phyloP scores from a whole-genome alignment of 2,888 invertebrate genomes.

The Conchocele bisecta region DNA sequence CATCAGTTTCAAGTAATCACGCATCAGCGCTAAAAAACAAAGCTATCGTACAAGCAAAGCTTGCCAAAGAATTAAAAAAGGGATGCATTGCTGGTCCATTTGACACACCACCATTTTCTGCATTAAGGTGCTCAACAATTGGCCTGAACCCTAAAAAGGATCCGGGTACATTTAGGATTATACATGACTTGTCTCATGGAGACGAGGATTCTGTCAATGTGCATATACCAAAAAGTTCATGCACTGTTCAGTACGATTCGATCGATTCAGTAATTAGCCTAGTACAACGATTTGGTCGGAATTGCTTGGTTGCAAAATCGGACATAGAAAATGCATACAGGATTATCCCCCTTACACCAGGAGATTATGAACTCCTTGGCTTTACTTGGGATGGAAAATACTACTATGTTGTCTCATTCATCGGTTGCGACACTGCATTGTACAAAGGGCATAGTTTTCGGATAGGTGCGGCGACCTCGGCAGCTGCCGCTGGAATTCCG shows the following conservation, averaged over 20 bases:
- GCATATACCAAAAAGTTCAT: constrained; percentile 23
- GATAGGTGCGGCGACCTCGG: no score
- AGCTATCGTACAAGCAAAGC: no score
- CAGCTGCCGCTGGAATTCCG: no score
- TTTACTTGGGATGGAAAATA: constrained; percentile 16
- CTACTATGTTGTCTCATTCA: no score
- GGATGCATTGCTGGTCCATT: constrained; percentile 32
- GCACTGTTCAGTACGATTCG: constrained; percentile 24
- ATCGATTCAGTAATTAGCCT: constrained; percentile 20
- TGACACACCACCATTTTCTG: constrained; percentile 4
- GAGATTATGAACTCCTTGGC: constrained; percentile 11
- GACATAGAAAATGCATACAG: constrained; percentile 24
- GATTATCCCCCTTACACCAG: constrained; percentile 8
- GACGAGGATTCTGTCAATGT: constrained; percentile 37
- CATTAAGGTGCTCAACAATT: no score
- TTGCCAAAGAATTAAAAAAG: constrained; percentile 12
- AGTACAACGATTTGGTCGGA: constrained; percentile 13
- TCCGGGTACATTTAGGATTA: constrained; percentile 33
- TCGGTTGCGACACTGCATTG: no score
- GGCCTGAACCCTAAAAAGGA: constrained; percentile 41
- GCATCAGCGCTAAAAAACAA: no score
- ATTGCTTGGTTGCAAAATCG: constrained; percentile 10
- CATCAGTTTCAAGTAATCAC: no score
- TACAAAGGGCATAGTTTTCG: no score
- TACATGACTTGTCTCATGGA: constrained; percentile 44